Evolutionary conservation across 2,113 vertebrate genomes (phyloP).

Genomic region (Stegostoma tigrinum): DNA sequence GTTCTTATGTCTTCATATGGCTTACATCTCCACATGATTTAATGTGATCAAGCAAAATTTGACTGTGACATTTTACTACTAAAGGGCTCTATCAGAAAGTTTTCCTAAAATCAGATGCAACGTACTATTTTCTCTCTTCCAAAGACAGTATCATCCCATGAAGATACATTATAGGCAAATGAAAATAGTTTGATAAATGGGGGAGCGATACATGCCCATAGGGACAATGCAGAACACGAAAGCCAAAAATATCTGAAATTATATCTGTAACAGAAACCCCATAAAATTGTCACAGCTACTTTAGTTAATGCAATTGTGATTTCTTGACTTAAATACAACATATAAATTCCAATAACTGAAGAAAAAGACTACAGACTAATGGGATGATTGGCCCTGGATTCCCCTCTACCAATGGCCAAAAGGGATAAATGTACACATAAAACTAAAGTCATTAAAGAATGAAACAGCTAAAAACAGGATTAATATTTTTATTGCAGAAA

Average conservation of each 20-base stretch:
- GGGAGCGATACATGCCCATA: neutral
- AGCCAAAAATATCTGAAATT: neutral
- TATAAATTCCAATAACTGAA: neutral
- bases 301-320: neutral
- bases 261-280: neutral
- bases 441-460: neutral
- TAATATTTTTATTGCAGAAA: neutral
- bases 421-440: neutral
- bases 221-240: neutral
- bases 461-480: neutral
- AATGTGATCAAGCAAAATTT: neutral
- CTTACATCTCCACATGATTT: neutral
- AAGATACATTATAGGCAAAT: neutral
- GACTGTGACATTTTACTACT: neutral
- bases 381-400: neutral
- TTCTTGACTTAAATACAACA: neutral
- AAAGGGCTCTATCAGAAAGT: neutral
- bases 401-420: neutral
- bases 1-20: neutral
- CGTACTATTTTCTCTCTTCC: neutral
- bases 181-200: neutral
- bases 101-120: neutral
- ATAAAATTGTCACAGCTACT: neutral
- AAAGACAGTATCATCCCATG: neutral
- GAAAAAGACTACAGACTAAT: neutral